These are phyloP conservation scores for Amiota mariae DNA, from an alignment of 2,888 invertebrate genomes.

Conservation along the genomic window DNA sequence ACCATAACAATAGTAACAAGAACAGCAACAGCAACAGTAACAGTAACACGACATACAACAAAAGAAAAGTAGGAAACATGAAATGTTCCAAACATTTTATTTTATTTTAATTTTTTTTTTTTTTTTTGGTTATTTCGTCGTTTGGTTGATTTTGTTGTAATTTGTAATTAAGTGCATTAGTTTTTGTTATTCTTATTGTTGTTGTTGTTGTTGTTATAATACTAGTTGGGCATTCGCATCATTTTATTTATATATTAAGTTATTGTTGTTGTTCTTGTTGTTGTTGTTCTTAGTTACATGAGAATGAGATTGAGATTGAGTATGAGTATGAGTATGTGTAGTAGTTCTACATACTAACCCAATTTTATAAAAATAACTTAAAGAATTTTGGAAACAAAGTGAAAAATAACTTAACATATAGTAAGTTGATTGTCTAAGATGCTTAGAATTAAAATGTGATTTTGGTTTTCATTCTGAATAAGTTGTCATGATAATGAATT, in stretches of 20 bases:
- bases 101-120: not conserved
- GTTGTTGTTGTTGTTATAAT: not conserved
- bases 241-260: no score
- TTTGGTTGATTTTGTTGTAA: not conserved
- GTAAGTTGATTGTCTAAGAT: not conserved
- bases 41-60: no score
- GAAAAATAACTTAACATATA: not conserved
- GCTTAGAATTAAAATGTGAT: no score
- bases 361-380: slow-evolving; percentile 11
- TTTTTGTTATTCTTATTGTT: not conserved
- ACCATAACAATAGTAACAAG: not conserved
- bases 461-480: no score
- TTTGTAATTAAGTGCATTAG: slow-evolving; percentile 22
- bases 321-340: not conserved
- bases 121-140: not conserved
- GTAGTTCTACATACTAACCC: slow-evolving; percentile 22
- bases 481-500: no score
- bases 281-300: no score
- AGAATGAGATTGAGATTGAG: not conserved
- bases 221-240: not conserved
- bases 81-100: slow-evolving; percentile 5
- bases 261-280: no score
- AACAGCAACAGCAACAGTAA: not conserved
- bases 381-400: slow-evolving; percentile 14
- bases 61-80: not conserved